Base-by-base conservation (phyloP, 2,113 vertebrate species). In the Ahaetulla prasina region DNA sequence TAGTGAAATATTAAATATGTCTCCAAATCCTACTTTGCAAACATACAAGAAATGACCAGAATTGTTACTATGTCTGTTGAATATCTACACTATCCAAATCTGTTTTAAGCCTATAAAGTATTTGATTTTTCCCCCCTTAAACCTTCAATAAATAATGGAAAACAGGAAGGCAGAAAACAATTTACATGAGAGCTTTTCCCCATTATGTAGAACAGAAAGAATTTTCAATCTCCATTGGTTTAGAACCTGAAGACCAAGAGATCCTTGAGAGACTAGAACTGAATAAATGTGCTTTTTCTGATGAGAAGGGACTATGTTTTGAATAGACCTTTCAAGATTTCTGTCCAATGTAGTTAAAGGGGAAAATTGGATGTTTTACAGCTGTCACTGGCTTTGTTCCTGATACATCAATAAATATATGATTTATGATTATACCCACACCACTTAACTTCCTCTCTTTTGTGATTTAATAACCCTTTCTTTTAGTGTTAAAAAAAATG, bases 311-410 rank as follows among this genome's bases (percentile, higher is more conserved):
- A 94, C 57, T 96, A 92, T 0, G 0, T 92, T 68, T 89, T 93
- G 30, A 30, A 95, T 49, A 90, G 7, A 92, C 0, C 47, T 93
- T 92, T 94, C 68, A 92, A 93, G 39, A 85, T 39, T 95, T 96
- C 55, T 88, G 27, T 90, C 74, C 53, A 91, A 47, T 43, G 74
- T 27, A 94, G 7, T 43, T 80, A 57, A 1, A n/a, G 12, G 1
- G 68, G 74, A 86, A 92, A 89, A 18, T 0, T 53, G 25, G 16
- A 89, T 0, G 23, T n/a, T 43, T 63, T 87, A 89, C 8, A 87
- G 16, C 25, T 74, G 39, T 92, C 89, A 54, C 3, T 50, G 45
- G 1, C 0, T 10, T 87, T 89, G 86, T 93, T 87, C 54, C 8
- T 47, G 10, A 90, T 43, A 14, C 25, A 35, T 49, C 63, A 63